Conservation (phyloP, 2,113 vertebrate species). For the Origma solitaria region DNA sequence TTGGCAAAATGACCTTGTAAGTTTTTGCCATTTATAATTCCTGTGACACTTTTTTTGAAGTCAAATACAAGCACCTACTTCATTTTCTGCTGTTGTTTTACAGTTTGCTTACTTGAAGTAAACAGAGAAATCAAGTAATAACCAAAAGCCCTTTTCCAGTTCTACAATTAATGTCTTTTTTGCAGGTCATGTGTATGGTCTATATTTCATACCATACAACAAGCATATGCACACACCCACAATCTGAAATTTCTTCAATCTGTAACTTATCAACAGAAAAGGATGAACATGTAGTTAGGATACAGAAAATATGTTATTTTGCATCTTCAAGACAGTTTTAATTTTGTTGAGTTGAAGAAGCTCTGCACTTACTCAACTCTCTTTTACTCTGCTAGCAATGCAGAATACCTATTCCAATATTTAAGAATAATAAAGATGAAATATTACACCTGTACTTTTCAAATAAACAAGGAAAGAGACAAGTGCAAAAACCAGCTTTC, state of each 20-base stretch:
- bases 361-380: neutral
- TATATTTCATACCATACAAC: neutral
- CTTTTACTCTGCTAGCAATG: neutral
- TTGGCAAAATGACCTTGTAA: constrained; percentile 37
- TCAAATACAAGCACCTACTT: neutral
- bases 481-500: neutral
- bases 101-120: neutral
- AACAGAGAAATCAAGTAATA: neutral
- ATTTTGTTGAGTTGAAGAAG: neutral
- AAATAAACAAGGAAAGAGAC: neutral
- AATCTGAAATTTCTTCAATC: neutral
- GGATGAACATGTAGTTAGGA: neutral
- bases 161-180: neutral
- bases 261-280: neutral
- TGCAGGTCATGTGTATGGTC: neutral
- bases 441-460: neutral
- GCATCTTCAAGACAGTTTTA: neutral
- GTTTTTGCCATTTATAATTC: constrained; percentile 45
- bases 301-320: neutral
- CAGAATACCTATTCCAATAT: neutral
- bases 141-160: neutral
- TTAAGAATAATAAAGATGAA: neutral
- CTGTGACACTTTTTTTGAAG: constrained; percentile 12
- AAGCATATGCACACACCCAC: neutral
- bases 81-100: neutral